These are phyloP conservation scores for Melanotaenia maccullochi DNA, from an alignment of 2,797 vertebrate species.

Conservation along the genomic window DNA sequence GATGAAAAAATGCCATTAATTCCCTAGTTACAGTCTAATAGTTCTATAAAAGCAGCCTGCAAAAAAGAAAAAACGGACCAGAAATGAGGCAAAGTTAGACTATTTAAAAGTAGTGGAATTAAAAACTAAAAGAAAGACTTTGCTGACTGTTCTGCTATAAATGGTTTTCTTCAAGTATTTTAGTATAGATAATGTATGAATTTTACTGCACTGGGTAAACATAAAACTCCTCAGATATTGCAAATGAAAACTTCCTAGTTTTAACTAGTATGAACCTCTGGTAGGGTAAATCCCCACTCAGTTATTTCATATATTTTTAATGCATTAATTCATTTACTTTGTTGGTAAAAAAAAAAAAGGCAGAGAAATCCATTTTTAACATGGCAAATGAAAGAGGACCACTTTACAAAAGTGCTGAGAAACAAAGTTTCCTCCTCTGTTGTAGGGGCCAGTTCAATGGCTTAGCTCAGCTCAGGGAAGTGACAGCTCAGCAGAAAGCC, in stretches of 20 bases:
- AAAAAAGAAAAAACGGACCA: neutral
- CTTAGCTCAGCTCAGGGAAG: slow-evolving; percentile 71
- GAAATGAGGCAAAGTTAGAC: neutral
- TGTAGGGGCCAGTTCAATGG: slow-evolving; percentile 44
- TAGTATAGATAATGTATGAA: neutral
- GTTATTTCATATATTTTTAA: neutral
- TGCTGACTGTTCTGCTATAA: neutral
- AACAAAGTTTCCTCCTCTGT: slow-evolving; percentile 65
- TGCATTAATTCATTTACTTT: slow-evolving; percentile 2
- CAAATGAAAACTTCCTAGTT: neutral
- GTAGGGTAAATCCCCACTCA: neutral
- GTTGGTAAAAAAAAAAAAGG: slow-evolving; percentile 26
- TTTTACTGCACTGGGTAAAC: neutral
- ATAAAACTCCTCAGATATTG: neutral
- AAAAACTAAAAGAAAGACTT: neutral
- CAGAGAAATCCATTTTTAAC: slow-evolving; percentile 15
- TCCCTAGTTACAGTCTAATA: neutral
- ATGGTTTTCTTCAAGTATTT: neutral
- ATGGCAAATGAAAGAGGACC: slow-evolving; percentile 47
- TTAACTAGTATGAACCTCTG: neutral
- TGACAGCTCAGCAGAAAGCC: slow-evolving; percentile 76
- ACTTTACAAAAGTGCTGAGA: slow-evolving; percentile 74
- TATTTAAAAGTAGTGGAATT: neutral
- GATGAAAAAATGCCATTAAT: slow-evolving; percentile 14
- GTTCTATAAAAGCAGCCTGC: neutral